These are phyloP conservation scores for Cariama cristata DNA, from an alignment of 2,113 vertebrate genomes.

Conservation along the genomic window DNA sequence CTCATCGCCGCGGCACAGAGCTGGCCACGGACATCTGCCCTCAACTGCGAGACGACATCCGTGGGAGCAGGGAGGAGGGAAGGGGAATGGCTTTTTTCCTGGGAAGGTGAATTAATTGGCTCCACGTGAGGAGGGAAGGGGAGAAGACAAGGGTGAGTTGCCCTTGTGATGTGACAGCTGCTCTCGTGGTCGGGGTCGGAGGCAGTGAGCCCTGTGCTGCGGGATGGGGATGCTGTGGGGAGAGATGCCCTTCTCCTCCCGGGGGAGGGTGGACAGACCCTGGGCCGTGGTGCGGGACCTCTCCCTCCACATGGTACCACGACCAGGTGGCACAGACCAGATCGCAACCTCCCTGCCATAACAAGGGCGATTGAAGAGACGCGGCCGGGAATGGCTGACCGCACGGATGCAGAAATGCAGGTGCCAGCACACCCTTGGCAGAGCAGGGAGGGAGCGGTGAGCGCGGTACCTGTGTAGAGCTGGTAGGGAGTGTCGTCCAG, in stretches of 20 bases:
- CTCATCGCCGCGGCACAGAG: rapidly evolving
- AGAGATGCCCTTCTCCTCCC: neutral
- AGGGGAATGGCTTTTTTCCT: neutral
- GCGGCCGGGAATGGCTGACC: rapidly evolving
- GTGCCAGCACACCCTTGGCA: neutral
- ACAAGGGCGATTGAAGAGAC: rapidly evolving
- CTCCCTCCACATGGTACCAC: rapidly evolving
- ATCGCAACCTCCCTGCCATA: neutral
- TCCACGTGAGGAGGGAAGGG: neutral
- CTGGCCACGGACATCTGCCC: neutral
- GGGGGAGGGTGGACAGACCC: neutral
- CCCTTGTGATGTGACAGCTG: neutral
- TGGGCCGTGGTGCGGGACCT: neutral
- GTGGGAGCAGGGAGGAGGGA: neutral
- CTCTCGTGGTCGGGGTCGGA: rapidly evolving
- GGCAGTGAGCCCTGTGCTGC: neutral
- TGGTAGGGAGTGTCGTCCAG: constrained; percentile 91
- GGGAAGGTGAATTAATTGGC: neutral
- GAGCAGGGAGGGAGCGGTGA: neutral
- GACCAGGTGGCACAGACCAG: neutral
- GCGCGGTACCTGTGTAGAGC: constrained; percentile 91
- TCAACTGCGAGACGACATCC: neutral
- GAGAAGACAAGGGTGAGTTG: neutral
- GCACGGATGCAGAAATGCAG: rapidly evolving
- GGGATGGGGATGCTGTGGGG: neutral